Evolutionary conservation across 64 coral and sea anemone species (phyloP).

Genomic region (Pocillopora verrucosa): DNA sequence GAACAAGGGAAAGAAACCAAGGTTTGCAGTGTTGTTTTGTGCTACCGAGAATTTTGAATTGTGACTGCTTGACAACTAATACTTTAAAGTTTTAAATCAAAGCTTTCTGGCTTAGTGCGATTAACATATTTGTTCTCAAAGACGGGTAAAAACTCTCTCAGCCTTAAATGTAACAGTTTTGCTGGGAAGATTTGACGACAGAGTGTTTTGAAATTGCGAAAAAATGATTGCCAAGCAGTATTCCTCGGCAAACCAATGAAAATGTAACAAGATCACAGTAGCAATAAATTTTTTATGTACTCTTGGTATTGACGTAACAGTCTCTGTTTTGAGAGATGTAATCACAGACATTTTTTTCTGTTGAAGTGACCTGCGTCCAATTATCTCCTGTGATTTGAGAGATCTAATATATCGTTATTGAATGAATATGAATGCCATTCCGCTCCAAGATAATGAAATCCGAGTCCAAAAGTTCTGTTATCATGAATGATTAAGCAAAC

Average conservation of each 20-base stretch:
- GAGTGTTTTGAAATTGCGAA: neutral
- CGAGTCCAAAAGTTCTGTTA: neutral
- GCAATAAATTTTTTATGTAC: neutral
- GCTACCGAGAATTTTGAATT: no score
- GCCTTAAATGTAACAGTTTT: neutral
- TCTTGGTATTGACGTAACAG: neutral
- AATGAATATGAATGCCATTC: neutral
- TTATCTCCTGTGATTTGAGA: neutral
- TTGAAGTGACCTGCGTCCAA: neutral
- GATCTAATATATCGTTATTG: neutral
- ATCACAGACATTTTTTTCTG: neutral
- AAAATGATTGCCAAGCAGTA: neutral
- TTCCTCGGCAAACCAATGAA: neutral
- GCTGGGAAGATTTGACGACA: neutral
- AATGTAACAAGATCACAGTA: neutral
- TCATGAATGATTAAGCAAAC: slow-evolving; percentile 25
- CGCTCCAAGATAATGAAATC: neutral
- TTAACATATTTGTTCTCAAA: no score
- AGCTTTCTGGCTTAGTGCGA: no score
- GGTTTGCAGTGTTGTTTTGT: no score
- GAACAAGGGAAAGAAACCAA: no score
- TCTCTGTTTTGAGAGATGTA: neutral
- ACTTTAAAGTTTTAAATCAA: no score
- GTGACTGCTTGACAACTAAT: no score
- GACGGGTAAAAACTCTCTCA: neutral